These are phyloP conservation scores for Drosophila pseudoananassae DNA, from an alignment of 1,140 invertebrate genomes.

Conservation along the genomic window DNA sequence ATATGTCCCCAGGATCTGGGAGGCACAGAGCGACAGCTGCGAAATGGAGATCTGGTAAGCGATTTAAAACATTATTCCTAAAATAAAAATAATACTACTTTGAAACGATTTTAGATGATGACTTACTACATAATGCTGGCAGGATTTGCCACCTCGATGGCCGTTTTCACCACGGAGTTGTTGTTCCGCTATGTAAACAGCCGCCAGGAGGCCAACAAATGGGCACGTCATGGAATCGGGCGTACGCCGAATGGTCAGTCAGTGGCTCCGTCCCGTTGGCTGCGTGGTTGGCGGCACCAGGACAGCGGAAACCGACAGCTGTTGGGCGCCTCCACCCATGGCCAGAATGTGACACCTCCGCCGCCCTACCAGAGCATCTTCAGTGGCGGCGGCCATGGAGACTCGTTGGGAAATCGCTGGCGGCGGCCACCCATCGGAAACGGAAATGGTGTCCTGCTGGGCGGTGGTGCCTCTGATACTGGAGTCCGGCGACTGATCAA, in stretches of 20 bases:
- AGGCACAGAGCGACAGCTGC: slow-evolving; percentile 90
- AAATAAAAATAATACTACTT: background rate
- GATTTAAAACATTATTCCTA: background rate
- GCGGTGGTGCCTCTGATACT: slow-evolving; percentile 24
- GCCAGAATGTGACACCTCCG: slow-evolving; percentile 74
- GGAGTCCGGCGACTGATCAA: slow-evolving; percentile 87
- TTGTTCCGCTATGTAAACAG: slow-evolving; percentile 79
- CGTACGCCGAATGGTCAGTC: slow-evolving; percentile 64
- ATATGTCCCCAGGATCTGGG: slow-evolving; percentile 92
- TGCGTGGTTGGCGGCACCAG: slow-evolving; percentile 40
- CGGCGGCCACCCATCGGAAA: slow-evolving; percentile 82
- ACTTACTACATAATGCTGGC: slow-evolving; percentile 89
- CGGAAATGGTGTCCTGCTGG: slow-evolving; percentile 47
- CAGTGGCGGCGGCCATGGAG: slow-evolving; percentile 26
- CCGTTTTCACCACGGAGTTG: slow-evolving; percentile 88
- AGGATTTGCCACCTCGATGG: slow-evolving; percentile 86
- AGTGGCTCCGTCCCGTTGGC: slow-evolving; percentile 62
- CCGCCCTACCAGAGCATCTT: slow-evolving; percentile 85
- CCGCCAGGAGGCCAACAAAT: slow-evolving; percentile 67
- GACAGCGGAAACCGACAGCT: slow-evolving; percentile 51
- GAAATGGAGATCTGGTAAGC: slow-evolving; percentile 86
- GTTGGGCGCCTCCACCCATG: slow-evolving; percentile 46
- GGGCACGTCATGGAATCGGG: slow-evolving; percentile 66
- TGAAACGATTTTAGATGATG: slow-evolving; percentile 55
- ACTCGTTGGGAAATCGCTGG: slow-evolving; percentile 44